Percentiles rank a stretch among this genome's conserved stretches.
Evolutionary conservation across 2,113 vertebrate genomes (phyloP).

Genomic region (Rhineura floridana): DNA sequence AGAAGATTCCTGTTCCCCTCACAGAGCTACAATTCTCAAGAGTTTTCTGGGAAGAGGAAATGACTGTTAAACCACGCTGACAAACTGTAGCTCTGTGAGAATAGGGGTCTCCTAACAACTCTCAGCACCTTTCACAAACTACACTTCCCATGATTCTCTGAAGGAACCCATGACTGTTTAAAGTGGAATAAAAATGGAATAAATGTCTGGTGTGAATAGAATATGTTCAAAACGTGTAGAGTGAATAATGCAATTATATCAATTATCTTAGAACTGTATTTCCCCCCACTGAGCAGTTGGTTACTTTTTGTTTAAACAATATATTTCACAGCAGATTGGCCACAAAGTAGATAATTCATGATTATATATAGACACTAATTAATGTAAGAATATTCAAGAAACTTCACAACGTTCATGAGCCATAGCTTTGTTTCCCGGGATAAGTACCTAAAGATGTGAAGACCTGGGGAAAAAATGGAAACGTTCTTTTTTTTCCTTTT

Average conservation of each 20-base stretch:
- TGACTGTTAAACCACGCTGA: too few species aligned
- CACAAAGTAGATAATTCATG: background rate
- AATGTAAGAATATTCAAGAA: background rate
- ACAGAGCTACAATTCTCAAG: too few species aligned
- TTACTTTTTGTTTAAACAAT: background rate
- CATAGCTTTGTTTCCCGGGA: background rate
- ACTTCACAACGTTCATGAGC: background rate
- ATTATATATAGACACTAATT: background rate
- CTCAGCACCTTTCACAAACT: too few species aligned
- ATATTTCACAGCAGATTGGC: background rate
- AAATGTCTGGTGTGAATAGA: too few species aligned
- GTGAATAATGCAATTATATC: background rate
- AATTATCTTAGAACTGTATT: background rate
- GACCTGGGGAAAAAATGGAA: background rate
- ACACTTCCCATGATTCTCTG: too few species aligned
- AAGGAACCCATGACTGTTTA: too few species aligned
- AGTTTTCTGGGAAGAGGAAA: too few species aligned
- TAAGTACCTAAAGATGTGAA: background rate
- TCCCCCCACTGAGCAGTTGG: background rate
- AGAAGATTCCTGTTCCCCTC: too few species aligned
- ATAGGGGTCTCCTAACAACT: too few species aligned
- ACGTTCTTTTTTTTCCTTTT: background rate
- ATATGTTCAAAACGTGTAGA: background rate
- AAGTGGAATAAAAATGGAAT: too few species aligned
- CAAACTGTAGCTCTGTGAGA: too few species aligned